These are phyloP conservation scores for Amazona vittata DNA, from an alignment of 2,113 vertebrate species.

Conservation along the genomic window DNA sequence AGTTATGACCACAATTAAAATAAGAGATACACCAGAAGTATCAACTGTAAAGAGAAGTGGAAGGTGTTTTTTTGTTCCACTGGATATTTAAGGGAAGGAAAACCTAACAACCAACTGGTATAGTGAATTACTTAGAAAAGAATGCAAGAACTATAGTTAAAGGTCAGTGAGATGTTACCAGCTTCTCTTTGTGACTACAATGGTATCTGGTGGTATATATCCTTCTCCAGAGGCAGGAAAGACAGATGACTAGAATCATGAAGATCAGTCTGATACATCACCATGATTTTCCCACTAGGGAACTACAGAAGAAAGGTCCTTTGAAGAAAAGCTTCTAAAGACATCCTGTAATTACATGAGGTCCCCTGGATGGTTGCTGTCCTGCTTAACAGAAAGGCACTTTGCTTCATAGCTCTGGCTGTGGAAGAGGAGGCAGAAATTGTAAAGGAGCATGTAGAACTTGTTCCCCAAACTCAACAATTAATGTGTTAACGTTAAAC, in stretches of 20 bases:
- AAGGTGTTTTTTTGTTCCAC: fast-evolving
- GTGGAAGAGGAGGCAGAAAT: background rate
- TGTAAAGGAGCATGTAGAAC: background rate
- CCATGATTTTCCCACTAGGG: background rate
- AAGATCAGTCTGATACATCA: background rate
- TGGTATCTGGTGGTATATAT: background rate
- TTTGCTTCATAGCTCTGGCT: background rate
- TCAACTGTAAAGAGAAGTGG: background rate
- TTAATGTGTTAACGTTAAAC: background rate
- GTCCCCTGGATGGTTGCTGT: background rate
- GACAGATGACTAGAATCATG: background rate
- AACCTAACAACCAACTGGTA: background rate
- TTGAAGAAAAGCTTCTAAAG: background rate
- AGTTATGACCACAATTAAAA: background rate
- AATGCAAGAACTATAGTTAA: background rate
- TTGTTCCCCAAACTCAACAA: background rate
- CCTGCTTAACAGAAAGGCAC: background rate
- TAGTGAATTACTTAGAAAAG: background rate
- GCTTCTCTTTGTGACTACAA: background rate
- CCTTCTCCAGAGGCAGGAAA: background rate
- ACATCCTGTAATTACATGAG: background rate
- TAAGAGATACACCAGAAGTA: background rate
- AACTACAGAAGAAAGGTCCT: background rate
- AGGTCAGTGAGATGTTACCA: background rate
- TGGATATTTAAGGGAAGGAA: background rate